Base-by-base conservation (phyloP, 2,113 vertebrate species). In the Sisor rabdophorus region DNA sequence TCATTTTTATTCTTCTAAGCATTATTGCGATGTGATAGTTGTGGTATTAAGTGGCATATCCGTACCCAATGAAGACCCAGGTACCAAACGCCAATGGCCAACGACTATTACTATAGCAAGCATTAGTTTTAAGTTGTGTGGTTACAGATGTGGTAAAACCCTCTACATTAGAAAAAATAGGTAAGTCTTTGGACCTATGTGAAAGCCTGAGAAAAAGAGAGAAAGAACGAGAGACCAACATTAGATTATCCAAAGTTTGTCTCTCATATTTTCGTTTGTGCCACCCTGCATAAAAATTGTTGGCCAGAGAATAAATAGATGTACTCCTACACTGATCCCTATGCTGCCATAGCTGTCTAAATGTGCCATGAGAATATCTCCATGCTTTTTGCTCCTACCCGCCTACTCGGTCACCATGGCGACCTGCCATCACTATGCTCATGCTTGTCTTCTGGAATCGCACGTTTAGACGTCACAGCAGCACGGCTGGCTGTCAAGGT, bases 371-470 rank as follows among this genome's bases (percentile, higher is more conserved):
- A 4, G 11, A 75, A 72, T 44, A 68, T 77, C 65, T 77, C 58
- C 55, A 64, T 73, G 61, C 64, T 44, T 74, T 50, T 73, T 70
- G 36, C 52, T 64, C 56, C 67, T 75, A 61, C 32, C 75, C 8
- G n/a, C 72, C 77, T 71, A 74, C 77, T 77, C 60, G 50, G 82
- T 81, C 81, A 59, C 82, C 74, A 84, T 79, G 80, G 77, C 26
- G 58, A 84, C 75, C 65, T 55, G 47, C 76, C 75, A 26, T 83
- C 81, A 76, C 61, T 26, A 30, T 24, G 22, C 72, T 79, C 55
- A 50, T 56, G 61, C 24, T 48, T 22, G 56, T 61, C 64, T 76
- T 69, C 30, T 53, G 67, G 58, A 75, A 60, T 71, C 74, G 55
- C 78, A 75, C 58, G 56, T 67, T 72, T 54, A n/a, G 2, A 44